These are phyloP conservation scores for Gymnorhina tibicen DNA, from an alignment of 2,113 vertebrate species.

Conservation along the genomic window DNA sequence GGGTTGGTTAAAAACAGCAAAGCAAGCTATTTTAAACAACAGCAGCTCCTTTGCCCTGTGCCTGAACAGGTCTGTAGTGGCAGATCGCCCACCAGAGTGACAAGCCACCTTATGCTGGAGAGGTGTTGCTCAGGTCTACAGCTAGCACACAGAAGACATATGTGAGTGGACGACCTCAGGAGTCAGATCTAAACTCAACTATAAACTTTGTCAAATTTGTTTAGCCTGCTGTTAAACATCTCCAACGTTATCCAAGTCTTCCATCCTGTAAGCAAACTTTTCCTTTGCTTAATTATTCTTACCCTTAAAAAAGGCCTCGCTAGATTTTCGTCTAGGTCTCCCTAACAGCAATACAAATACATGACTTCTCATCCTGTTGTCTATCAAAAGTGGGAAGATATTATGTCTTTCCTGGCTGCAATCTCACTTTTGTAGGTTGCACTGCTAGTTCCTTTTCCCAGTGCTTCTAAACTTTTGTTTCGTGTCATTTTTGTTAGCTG, in stretches of 20 bases:
- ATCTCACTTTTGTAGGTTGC: background rate
- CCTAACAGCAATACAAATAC: background rate
- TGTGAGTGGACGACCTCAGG: background rate
- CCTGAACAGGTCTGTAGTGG: background rate
- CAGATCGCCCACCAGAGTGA: background rate
- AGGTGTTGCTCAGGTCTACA: background rate
- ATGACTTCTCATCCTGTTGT: background rate
- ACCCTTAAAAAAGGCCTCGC: background rate
- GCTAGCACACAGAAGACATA: background rate
- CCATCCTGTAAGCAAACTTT: background rate
- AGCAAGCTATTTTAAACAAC: background rate
- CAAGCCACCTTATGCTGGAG: fast-evolving
- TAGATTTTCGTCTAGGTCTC: background rate
- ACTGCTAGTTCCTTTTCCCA: background rate
- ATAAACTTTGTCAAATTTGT: background rate
- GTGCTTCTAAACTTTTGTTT: background rate
- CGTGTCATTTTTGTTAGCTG: fast-evolving
- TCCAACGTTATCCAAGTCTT: background rate
- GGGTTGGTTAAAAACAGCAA: background rate
- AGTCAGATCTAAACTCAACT: background rate
- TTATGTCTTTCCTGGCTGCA: background rate
- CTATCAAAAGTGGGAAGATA: background rate
- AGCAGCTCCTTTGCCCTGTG: background rate
- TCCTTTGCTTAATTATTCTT: background rate
- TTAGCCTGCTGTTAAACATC: background rate